Percentiles rank a stretch among this genome's conserved stretches.
Evolutionary conservation across 2,888 invertebrate genomes (phyloP).

Genomic region (Phaedon cochleariae): DNA sequence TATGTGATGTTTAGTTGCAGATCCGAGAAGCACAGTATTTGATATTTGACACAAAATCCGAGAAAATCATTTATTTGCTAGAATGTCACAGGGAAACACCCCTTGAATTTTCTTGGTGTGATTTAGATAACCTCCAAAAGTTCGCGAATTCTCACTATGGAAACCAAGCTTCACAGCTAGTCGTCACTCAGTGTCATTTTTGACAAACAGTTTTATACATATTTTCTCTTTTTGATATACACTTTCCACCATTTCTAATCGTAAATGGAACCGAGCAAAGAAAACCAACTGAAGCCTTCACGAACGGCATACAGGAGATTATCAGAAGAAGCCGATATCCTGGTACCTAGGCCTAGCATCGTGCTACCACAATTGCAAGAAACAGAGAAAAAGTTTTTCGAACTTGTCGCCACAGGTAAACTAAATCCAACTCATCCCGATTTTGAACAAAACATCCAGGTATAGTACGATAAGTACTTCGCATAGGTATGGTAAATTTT

Average conservation of each 20-base stretch:
- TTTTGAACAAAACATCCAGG: background rate
- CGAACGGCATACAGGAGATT: conserved; percentile 41
- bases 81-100: too few relatives aligned
- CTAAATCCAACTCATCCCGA: conserved; percentile 2
- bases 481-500: too few relatives aligned
- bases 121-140: too few relatives aligned
- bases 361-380: conserved; percentile 65
- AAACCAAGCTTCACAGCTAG: background rate
- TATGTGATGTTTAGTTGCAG: too few relatives aligned
- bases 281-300: background rate
- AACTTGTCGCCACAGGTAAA: conserved; percentile 61
- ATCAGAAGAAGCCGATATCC: conserved; percentile 42
- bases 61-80: too few relatives aligned
- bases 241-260: too few relatives aligned
- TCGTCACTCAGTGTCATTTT: background rate
- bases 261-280: background rate
- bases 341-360: conserved; percentile 59
- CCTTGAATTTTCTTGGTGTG: too few relatives aligned
- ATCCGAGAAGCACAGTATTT: too few relatives aligned
- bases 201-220: background rate
- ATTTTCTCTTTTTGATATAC: background rate
- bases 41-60: too few relatives aligned
- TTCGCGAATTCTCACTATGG: background rate
- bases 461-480: too few relatives aligned
- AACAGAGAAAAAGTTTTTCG: conserved; percentile 65